These are phyloP conservation scores for Mimas tiliae DNA, from an alignment of 2,888 invertebrate genomes.

Conservation along the genomic window DNA sequence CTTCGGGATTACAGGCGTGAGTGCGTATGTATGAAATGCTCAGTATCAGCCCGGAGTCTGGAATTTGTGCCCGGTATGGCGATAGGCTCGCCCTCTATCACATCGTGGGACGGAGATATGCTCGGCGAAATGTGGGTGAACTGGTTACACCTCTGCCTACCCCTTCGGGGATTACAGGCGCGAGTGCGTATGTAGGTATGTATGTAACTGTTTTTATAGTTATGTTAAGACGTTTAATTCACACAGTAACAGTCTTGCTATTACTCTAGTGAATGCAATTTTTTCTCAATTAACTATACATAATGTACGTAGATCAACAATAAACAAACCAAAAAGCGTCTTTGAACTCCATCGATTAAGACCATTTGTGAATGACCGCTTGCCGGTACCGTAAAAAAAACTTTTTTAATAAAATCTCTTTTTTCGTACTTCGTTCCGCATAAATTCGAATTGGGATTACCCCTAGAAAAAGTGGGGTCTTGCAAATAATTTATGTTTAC, in stretches of 20 bases:
- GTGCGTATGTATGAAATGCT: no score
- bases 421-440: slow-evolving; percentile 48
- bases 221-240: no score
- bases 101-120: no score
- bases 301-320: background rate
- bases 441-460: slow-evolving; percentile 69
- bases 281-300: background rate
- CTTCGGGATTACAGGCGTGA: no score
- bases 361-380: slow-evolving; percentile 27
- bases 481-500: slow-evolving; percentile 63
- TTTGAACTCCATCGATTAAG: slow-evolving; percentile 28
- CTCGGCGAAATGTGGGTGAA: no score
- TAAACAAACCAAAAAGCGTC: background rate
- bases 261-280: background rate
- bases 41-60: no score
- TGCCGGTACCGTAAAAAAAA: slow-evolving; percentile 42
- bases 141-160: no score
- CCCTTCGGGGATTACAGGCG: no score
- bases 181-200: no score
- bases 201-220: no score
- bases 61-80: no score
- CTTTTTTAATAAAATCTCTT: slow-evolving; percentile 77
- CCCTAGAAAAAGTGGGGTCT: slow-evolving; percentile 58
- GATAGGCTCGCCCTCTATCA: no score
- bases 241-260: background rate